These are phyloP conservation scores for Bursaphelenchus mucronatus DNA, from an alignment of 1,140 invertebrate species.

Conservation along the genomic window DNA sequence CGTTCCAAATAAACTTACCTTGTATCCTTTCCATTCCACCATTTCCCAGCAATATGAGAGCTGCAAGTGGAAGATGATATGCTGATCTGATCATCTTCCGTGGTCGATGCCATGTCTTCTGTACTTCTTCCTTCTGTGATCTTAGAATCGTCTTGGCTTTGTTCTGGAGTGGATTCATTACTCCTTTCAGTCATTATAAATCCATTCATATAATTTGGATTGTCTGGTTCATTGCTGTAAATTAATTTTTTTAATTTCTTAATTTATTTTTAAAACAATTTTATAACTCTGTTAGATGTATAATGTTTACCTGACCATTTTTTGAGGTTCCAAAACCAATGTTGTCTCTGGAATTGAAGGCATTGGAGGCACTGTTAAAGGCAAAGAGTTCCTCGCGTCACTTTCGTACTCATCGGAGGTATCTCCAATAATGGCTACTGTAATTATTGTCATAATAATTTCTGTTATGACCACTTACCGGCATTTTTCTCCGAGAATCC, in stretches of 20 bases:
- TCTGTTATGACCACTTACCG: slow-evolving; percentile 18
- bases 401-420: slow-evolving; percentile 55
- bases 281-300: slow-evolving; percentile 4
- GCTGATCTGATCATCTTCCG: slow-evolving; percentile 42
- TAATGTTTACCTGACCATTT: slow-evolving; percentile 16
- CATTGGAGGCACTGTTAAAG: slow-evolving; percentile 23
- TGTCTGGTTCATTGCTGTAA: slow-evolving; percentile 17
- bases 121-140: slow-evolving; percentile 9
- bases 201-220: slow-evolving; percentile 4
- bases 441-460: slow-evolving; percentile 25
- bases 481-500: slow-evolving; percentile 54
- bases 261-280: neutral
- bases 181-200: slow-evolving; percentile 2
- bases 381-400: slow-evolving; percentile 32
- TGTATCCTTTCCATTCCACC: slow-evolving; percentile 59
- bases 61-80: slow-evolving; percentile 43
- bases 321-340: slow-evolving; percentile 8
- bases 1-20: slow-evolving; percentile 29
- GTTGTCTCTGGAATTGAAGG: slow-evolving; percentile 16
- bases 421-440: slow-evolving; percentile 54
- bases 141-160: slow-evolving; percentile 20
- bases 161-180: slow-evolving; percentile 15
- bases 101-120: slow-evolving; percentile 15
- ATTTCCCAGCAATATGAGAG: slow-evolving; percentile 56
- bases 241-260: neutral